Conservation (phyloP, 2,888 invertebrate genomes). For the Pocota personata region DNA sequence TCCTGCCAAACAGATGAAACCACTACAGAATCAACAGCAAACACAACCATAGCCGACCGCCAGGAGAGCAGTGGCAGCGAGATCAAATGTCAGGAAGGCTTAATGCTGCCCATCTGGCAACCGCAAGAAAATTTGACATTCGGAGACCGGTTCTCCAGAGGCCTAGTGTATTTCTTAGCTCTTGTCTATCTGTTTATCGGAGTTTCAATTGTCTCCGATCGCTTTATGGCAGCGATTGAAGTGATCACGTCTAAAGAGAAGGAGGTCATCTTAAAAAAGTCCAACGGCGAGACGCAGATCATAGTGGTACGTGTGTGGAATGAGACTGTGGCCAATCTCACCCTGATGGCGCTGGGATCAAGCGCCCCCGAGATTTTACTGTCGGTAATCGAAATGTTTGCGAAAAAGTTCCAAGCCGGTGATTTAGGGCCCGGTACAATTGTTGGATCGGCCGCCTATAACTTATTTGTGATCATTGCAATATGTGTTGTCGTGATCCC, state of each 20-base stretch:
- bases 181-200: slow-evolving; percentile 98
- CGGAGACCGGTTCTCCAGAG: slow-evolving; percentile 92
- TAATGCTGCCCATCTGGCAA: slow-evolving; percentile 94
- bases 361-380: slow-evolving; percentile 99
- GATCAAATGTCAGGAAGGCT: slow-evolving; percentile 89
- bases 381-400: slow-evolving; percentile 98
- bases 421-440: slow-evolving; percentile 99
- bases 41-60: slow-evolving; percentile 62
- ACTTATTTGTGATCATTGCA: slow-evolving; percentile 98
- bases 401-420: slow-evolving; percentile 97
- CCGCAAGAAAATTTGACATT: slow-evolving; percentile 91
- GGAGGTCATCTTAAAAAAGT: slow-evolving; percentile 94
- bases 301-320: slow-evolving; percentile 98
- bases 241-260: slow-evolving; percentile 99
- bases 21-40: slow-evolving; percentile 24
- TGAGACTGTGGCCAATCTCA: slow-evolving; percentile 99
- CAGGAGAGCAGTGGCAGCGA: slow-evolving; percentile 73
- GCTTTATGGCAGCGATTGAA: slow-evolving; percentile 99
- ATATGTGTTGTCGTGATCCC: slow-evolving; percentile 97
- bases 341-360: slow-evolving; percentile 99
- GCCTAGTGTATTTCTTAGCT: slow-evolving; percentile 93
- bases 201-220: slow-evolving; percentile 98
- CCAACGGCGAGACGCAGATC: slow-evolving; percentile 93
- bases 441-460: slow-evolving; percentile 99
- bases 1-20: slow-evolving; percentile 56